phyloP scores from a whole-genome alignment of 2,113 vertebrate species.

The Microcebus lehilahytsara region DNA sequence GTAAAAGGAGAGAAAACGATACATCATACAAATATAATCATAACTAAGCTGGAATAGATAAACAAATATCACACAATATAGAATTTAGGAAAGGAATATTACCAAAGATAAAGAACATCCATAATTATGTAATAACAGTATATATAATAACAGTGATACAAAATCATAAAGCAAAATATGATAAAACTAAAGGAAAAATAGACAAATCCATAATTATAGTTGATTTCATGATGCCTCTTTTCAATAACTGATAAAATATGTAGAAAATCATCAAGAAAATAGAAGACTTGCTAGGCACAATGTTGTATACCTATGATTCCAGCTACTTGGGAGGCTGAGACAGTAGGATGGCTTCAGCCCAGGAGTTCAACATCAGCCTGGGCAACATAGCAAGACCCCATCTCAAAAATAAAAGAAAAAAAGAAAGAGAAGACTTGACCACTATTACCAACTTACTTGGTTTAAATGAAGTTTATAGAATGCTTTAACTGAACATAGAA shows the following conservation, averaged over 20 bases:
- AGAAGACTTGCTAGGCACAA: neutral
- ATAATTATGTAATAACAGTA: neutral
- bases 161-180: neutral
- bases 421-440: neutral
- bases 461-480: neutral
- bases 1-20: neutral
- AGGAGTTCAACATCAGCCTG: too few relatives aligned
- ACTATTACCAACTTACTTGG: neutral
- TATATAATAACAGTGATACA: neutral
- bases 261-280: neutral
- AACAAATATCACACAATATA: slow-evolving; percentile 1
- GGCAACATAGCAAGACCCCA: too few relatives aligned
- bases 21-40: neutral
- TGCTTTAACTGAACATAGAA: neutral
- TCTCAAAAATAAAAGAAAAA: too few relatives aligned
- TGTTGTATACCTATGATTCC: too few relatives aligned
- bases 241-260: neutral
- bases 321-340: too few relatives aligned
- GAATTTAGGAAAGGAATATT: neutral
- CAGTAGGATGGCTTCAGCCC: too few relatives aligned
- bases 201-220: neutral
- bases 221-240: neutral
- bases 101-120: neutral
- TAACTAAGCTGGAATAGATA: neutral
- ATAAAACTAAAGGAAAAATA: neutral